phyloP scores from a whole-genome alignment of 37 sponge, comb jelly and placozoan genomes.

The Theonella swinhoei region DNA sequence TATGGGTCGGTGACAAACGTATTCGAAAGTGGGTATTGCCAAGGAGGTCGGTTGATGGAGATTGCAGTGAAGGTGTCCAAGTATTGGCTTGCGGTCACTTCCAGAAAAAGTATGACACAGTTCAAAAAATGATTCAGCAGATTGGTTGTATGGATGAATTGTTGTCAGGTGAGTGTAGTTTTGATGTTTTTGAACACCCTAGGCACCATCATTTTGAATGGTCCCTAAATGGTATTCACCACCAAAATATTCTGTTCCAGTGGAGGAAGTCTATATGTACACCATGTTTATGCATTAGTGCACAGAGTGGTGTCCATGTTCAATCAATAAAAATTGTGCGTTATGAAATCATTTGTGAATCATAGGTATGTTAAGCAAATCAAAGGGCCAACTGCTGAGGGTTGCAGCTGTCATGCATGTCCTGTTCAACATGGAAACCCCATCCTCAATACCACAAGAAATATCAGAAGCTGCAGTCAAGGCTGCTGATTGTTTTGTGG shows the following conservation, averaged over 20 bases:
- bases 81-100: constrained; percentile 16
- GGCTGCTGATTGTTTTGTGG: constrained; percentile 47
- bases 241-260: too few species aligned
- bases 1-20: constrained; percentile 1
- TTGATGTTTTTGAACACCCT: neutral
- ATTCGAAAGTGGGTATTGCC: constrained; percentile 19
- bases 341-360: neutral
- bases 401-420: constrained; percentile 54
- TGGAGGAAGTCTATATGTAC: neutral
- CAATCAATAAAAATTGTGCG: neutral
- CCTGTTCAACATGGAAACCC: constrained; percentile 30
- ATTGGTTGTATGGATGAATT: constrained; percentile 16
- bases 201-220: too few species aligned
- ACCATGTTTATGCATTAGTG: neutral
- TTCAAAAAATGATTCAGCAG: neutral
- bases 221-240: neutral
- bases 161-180: constrained; percentile 18
- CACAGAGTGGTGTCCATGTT: neutral
- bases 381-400: constrained; percentile 51
- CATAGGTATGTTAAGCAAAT: constrained; percentile 57
- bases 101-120: constrained; percentile 7
- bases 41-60: neutral
- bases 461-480: constrained; percentile 30
- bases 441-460: neutral
- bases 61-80: neutral